Conservation (phyloP, 2,797 vertebrate genomes). For the Aulostomus chinensis region DNA sequence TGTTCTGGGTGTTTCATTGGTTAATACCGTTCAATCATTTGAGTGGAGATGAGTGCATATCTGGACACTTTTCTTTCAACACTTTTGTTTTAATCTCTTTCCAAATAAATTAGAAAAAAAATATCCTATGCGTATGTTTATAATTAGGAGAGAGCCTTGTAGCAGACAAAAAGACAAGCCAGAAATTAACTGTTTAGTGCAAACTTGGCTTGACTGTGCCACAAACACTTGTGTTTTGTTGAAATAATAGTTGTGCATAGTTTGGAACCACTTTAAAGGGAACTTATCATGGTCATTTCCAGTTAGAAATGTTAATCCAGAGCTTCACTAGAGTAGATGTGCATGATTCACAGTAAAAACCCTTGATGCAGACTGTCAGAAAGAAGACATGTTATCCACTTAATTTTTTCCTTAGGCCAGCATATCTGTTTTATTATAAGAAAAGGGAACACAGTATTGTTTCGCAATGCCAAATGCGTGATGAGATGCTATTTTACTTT, state of each 20-base stretch:
- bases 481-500: too few species aligned
- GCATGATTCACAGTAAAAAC: too few species aligned
- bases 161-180: conserved; percentile 4
- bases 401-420: too few species aligned
- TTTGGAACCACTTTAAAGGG: not conserved
- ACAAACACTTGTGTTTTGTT: conserved; percentile 11
- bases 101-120: conserved; percentile 42
- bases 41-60: conserved; percentile 33
- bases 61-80: conserved; percentile 30
- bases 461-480: too few species aligned
- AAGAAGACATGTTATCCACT: too few species aligned
- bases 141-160: conserved; percentile 19
- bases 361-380: too few species aligned
- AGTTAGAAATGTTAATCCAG: not conserved
- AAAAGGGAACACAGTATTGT: too few species aligned
- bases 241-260: not conserved
- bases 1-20: conserved; percentile 18
- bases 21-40: conserved; percentile 33
- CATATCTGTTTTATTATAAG: too few species aligned
- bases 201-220: conserved; percentile 11
- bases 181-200: conserved; percentile 22
- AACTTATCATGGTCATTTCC: not conserved
- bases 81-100: conserved; percentile 42
- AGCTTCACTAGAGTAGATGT: not conserved
- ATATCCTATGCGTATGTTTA: conserved; percentile 43